Evolutionary conservation across 2,888 invertebrate species (phyloP), one percentile per base, ranked within the genome.

Genomic region (Gandaritis pyraliata): DNA sequence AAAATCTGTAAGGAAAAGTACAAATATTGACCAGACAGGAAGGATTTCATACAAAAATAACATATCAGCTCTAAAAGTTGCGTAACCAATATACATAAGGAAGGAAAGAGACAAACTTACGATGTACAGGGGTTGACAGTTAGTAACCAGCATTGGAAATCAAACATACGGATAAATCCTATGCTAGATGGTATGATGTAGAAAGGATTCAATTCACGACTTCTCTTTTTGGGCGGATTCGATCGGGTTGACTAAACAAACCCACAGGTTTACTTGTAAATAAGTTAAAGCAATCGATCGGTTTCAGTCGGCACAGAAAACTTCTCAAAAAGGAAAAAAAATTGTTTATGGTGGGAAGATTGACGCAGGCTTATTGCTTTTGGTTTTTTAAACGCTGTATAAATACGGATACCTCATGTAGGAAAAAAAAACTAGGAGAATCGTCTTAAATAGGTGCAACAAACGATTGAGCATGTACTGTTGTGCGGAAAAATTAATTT

Each of bases 231-330:
- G 82, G 83, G 33, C 68, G 74, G 85, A 78, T 85, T 82, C 83
- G 87, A 82, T 83, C 76, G 80, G 83, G 80, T 78, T 80, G 82
- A 77, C 81, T 91, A 90, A 91, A 89, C 88, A 90, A 91, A 91
- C 88, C 84, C 77, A 75, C 82, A 77, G 78, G 76, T 77, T 78
- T 74, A 77, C 78, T 75, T 69, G n/a, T 68, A 43, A 38, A n/a
- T 41, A 41, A 43, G 16, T 16, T 10, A 43, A 43, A 43, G 16
- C 75, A 89, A 91, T 91, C 90, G 80, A 91, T 92, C 90, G 80
- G 90, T 84, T 70, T 76, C 86, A 78, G 74, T 64, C 1, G 38
- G 16, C n/a, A 54, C 49, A 15, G 36, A 53, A 18, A 43, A 54
- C 15, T 16, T 43, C 11, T 64, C 74, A 54, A 68, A 68, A 68